phyloP scores from a whole-genome alignment of 1,140 invertebrate species.

The Penaeus vannamei region DNA sequence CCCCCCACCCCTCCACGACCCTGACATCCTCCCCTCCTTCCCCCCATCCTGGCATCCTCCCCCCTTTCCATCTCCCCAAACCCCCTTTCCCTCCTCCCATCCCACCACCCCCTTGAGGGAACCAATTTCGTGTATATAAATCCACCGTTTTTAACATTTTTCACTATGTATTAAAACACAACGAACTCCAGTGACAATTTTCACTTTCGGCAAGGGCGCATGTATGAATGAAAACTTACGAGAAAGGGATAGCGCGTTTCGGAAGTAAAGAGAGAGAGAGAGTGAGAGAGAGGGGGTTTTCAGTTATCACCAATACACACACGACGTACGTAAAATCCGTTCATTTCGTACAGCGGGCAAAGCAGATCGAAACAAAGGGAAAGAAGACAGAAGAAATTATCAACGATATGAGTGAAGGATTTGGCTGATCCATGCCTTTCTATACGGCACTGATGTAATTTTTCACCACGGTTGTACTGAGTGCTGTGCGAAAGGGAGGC shows the following conservation, averaged over 20 bases:
- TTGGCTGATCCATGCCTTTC: not conserved
- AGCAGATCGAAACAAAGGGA: constrained; percentile 68
- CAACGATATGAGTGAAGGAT: not conserved
- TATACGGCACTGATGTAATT: not conserved
- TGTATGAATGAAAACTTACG: constrained; percentile 64
- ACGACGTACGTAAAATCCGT: constrained; percentile 55
- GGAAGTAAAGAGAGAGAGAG: constrained; percentile 28
- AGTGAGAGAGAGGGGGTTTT: constrained; percentile 40
- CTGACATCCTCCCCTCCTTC: not conserved
- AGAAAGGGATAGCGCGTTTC: constrained; percentile 13
- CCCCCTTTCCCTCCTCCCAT: constrained; percentile 10
- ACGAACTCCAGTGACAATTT: constrained; percentile 58
- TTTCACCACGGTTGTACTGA: not conserved
- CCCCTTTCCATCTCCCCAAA: not conserved
- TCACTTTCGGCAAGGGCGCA: constrained; percentile 8
- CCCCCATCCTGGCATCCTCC: not conserved
- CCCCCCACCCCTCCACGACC: not conserved
- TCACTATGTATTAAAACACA: constrained; percentile 51
- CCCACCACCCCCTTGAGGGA: not conserved
- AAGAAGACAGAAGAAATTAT: constrained; percentile 41
- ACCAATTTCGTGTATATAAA: constrained; percentile 40
- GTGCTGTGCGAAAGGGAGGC: constrained; percentile 9
- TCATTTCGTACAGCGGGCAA: constrained; percentile 62
- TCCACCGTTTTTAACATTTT: constrained; percentile 11
- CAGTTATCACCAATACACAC: constrained; percentile 57